Conservation (phyloP, 2,888 invertebrate genomes). For the Noctuana brunneofusca region DNA sequence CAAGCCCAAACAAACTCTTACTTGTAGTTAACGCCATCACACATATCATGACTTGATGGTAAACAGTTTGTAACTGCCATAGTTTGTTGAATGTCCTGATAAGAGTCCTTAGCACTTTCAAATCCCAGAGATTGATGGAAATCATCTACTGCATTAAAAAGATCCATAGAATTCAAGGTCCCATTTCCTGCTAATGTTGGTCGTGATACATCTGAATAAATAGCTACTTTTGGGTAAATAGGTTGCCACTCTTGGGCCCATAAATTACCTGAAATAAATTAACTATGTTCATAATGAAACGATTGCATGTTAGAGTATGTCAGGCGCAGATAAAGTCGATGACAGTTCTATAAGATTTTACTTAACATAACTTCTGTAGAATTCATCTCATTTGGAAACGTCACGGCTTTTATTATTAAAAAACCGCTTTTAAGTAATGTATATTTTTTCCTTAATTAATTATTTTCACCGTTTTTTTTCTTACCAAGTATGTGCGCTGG, state of each 20-base stretch:
- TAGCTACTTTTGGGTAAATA: constrained; percentile 74
- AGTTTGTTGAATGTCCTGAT: constrained; percentile 84
- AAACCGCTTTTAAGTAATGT: too few species aligned
- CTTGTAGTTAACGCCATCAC: constrained; percentile 86
- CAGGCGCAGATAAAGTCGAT: constrained; percentile 32
- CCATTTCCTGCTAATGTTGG: constrained; percentile 73
- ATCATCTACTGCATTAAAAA: constrained; percentile 84
- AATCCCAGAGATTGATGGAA: constrained; percentile 85
- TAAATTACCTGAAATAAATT: constrained; percentile 78
- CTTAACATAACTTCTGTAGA: too few species aligned
- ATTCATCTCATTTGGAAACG: too few species aligned
- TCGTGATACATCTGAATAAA: constrained; percentile 77
- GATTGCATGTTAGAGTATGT: constrained; percentile 24
- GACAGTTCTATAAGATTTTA: neutral
- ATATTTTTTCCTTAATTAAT: too few species aligned
- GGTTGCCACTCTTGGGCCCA: constrained; percentile 86
- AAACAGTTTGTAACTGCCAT: constrained; percentile 84
- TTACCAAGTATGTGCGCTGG: constrained; percentile 88
- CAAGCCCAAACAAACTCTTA: constrained; percentile 50
- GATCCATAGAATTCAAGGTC: constrained; percentile 65
- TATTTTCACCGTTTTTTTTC: too few species aligned
- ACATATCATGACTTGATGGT: constrained; percentile 88
- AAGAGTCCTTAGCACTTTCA: constrained; percentile 82
- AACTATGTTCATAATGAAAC: constrained; percentile 1
- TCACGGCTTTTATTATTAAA: too few species aligned